Percentiles rank a stretch among this genome's conserved stretches.
Evolutionary conservation across 2,113 vertebrate genomes (phyloP).

Genomic region (Muntiacus reevesi): DNA sequence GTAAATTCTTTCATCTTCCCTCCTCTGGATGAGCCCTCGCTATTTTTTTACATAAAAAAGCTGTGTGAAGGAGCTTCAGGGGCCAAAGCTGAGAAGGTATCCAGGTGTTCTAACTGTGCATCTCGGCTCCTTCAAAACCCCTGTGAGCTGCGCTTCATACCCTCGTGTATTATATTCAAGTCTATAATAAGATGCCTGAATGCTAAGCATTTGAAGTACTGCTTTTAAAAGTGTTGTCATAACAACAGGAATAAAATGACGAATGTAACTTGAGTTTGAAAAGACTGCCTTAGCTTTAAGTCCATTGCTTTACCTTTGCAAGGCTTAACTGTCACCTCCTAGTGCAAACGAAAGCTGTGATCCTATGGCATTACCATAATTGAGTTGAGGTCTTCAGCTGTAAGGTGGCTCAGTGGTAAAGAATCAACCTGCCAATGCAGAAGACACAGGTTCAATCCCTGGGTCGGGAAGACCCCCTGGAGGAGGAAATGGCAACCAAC

Average conservation of each 20-base stretch:
- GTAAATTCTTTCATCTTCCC: not conserved
- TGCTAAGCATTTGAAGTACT: slow-evolving; percentile 28
- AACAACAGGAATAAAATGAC: slow-evolving; percentile 65
- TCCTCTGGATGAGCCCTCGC: not conserved
- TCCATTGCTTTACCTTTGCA: not conserved
- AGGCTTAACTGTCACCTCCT: not conserved
- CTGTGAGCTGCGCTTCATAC: not conserved
- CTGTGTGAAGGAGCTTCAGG: not conserved
- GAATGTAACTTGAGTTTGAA: not conserved
- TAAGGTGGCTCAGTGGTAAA: not conserved
- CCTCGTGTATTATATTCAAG: not conserved
- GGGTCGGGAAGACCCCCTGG: not conserved
- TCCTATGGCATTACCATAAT: not conserved
- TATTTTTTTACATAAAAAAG: not conserved
- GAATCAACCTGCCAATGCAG: not conserved
- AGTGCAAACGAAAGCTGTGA: not conserved
- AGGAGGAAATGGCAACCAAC: not conserved
- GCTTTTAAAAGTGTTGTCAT: slow-evolving; percentile 66
- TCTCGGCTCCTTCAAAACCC: not conserved
- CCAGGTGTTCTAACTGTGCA: not conserved
- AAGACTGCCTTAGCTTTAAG: not conserved
- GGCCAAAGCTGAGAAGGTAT: not conserved
- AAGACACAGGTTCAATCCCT: not conserved
- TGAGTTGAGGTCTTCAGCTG: not conserved
- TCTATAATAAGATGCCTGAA: slow-evolving; percentile 51